Conservation (phyloP, 2,113 vertebrate species). For the Labeo catla region DNA sequence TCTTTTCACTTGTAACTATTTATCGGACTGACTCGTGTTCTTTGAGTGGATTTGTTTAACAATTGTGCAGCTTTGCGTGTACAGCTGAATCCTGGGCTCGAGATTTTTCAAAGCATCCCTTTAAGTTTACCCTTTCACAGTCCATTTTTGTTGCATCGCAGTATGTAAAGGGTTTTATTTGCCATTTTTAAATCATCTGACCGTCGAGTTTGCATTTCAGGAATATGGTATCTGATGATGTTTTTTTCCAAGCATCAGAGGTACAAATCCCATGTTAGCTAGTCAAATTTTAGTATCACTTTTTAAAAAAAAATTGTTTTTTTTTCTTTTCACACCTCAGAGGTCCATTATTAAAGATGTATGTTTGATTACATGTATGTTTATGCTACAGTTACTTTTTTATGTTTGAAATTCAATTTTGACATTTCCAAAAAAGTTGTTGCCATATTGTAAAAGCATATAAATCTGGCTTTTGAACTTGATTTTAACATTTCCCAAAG, state of each 20-base stretch:
- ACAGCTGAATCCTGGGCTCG: constrained; percentile 27
- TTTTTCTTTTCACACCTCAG: background rate
- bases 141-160: background rate
- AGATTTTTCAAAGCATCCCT: constrained; percentile 16
- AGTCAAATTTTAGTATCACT: background rate
- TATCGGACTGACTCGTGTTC: constrained; percentile 48
- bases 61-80: constrained; percentile 35
- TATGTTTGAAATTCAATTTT: background rate
- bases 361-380: background rate
- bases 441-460: background rate
- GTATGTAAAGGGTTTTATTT: background rate
- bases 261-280: background rate
- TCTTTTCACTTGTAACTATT: constrained; percentile 47
- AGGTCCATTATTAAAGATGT: background rate
- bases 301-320: background rate
- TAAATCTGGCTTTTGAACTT: background rate
- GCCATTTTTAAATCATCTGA: background rate
- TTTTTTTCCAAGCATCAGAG: background rate
- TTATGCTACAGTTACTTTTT: background rate
- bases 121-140: constrained; percentile 28
- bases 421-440: background rate
- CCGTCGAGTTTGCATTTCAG: background rate
- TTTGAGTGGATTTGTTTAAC: constrained; percentile 46
- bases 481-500: background rate
- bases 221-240: background rate